Evolutionary conservation across 2,888 invertebrate genomes (phyloP).

Genomic region (Hyalella azteca): DNA sequence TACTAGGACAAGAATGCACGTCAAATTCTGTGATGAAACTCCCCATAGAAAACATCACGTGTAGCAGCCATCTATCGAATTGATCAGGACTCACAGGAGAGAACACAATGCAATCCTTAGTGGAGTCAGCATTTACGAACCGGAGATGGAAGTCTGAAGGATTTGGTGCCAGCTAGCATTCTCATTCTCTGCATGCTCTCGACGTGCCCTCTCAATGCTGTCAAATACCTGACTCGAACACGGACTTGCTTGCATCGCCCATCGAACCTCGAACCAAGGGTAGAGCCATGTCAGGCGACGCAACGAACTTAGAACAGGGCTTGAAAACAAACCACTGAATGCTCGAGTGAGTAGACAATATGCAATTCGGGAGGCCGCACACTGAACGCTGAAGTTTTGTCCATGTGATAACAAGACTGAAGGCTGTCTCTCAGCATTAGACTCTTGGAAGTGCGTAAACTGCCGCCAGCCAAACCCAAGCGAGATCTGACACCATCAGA

Average conservation of each 20-base stretch:
- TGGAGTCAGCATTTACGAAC: neutral
- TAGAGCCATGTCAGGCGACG: neutral
- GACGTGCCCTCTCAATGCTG: neutral
- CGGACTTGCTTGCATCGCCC: neutral
- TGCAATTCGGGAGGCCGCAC: conserved; percentile 1
- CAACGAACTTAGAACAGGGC: neutral
- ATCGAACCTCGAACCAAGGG: neutral
- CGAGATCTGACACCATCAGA: neutral
- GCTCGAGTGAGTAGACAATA: neutral
- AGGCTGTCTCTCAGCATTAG: neutral
- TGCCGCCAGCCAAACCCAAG: neutral
- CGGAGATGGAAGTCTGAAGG: neutral
- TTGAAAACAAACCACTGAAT: neutral
- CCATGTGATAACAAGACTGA: neutral
- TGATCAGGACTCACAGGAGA: neutral
- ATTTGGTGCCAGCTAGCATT: neutral
- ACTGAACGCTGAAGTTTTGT: neutral
- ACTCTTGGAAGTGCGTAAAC: neutral
- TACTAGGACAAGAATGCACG: neutral
- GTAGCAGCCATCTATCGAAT: neutral
- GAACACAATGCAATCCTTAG: neutral
- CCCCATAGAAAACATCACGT: neutral
- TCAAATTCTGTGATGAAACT: neutral
- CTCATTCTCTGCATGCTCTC: neutral
- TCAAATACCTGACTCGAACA: neutral